These are phyloP conservation scores for Parnassius glacialis DNA, from an alignment of 2,888 invertebrate species.

Conservation along the genomic window DNA sequence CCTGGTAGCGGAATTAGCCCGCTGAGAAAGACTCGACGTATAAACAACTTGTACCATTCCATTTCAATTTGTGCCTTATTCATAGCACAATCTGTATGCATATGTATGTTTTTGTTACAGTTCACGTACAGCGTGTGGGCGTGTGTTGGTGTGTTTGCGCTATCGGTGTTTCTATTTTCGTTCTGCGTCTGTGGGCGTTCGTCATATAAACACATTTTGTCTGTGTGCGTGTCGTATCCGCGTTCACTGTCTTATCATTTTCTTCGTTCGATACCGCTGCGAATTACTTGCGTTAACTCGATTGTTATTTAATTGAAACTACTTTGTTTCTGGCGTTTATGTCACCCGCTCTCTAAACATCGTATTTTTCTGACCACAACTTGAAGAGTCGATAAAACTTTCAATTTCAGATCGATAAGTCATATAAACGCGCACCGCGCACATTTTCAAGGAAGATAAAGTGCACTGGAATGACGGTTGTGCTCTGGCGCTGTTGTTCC, in stretches of 20 bases:
- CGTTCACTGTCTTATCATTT: constrained; percentile 70
- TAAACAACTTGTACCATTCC: constrained; percentile 63
- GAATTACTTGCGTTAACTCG: constrained; percentile 48
- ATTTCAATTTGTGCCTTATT: constrained; percentile 71
- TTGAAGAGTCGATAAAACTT: constrained; percentile 14
- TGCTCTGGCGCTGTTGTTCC: neutral
- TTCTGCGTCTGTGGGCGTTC: constrained; percentile 45
- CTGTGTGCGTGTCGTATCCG: constrained; percentile 65
- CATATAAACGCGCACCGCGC: neutral
- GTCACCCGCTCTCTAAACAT: neutral
- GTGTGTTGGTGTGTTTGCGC: constrained; percentile 78
- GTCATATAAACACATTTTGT: constrained; percentile 39
- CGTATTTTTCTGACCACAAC: neutral
- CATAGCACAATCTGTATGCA: constrained; percentile 58
- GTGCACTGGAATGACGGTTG: neutral
- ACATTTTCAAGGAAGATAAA: neutral
- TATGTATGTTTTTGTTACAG: constrained; percentile 76
- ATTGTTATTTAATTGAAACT: constrained; percentile 29
- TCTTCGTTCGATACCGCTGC: constrained; percentile 58
- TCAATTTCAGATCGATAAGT: constrained; percentile 2
- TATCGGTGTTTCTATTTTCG: constrained; percentile 75
- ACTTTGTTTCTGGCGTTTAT: neutral
- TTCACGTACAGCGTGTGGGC: constrained; percentile 74
- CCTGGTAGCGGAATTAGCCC: constrained; percentile 41
- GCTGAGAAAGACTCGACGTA: constrained; percentile 41